These are phyloP conservation scores for Chrysomela aeneicollis DNA, from an alignment of 2,888 invertebrate species.

Conservation along the genomic window DNA sequence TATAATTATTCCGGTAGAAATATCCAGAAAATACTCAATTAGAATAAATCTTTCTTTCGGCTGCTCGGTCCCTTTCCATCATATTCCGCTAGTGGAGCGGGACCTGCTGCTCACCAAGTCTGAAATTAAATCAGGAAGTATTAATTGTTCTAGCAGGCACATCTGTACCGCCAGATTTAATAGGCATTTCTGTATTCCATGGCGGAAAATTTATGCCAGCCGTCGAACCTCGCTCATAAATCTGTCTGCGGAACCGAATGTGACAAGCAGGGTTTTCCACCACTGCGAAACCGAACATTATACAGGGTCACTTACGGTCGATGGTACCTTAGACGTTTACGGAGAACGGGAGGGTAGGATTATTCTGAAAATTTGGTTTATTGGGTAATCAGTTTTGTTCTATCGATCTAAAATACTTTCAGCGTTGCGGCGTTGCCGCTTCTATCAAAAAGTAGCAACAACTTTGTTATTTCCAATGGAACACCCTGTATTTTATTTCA, in stretches of 20 bases:
- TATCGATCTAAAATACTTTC: too few species aligned
- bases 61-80: too few species aligned
- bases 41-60: slow-evolving; percentile 1
- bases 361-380: too few species aligned
- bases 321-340: too few species aligned
- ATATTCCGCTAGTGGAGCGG: slow-evolving; percentile 2
- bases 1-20: too few species aligned
- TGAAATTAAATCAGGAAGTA: slow-evolving; percentile 33
- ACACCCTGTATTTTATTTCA: too few species aligned
- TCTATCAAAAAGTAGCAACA: too few species aligned
- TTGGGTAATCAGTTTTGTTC: too few species aligned
- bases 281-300: neutral
- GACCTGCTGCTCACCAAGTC: slow-evolving; percentile 11
- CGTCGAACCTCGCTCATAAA: slow-evolving; percentile 20
- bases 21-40: too few species aligned
- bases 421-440: too few species aligned
- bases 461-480: too few species aligned
- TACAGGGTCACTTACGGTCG: neutral
- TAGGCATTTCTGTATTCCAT: slow-evolving; percentile 20
- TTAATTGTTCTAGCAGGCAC: slow-evolving; percentile 32
- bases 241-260: slow-evolving; percentile 7
- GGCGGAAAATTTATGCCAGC: slow-evolving; percentile 11
- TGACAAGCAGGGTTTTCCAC: neutral
- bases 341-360: too few species aligned
- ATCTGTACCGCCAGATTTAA: slow-evolving; percentile 26